Evolutionary conservation across 2,113 vertebrate species (phyloP), one percentile per base, ranked within the genome.

Genomic region (Grus americana): DNA sequence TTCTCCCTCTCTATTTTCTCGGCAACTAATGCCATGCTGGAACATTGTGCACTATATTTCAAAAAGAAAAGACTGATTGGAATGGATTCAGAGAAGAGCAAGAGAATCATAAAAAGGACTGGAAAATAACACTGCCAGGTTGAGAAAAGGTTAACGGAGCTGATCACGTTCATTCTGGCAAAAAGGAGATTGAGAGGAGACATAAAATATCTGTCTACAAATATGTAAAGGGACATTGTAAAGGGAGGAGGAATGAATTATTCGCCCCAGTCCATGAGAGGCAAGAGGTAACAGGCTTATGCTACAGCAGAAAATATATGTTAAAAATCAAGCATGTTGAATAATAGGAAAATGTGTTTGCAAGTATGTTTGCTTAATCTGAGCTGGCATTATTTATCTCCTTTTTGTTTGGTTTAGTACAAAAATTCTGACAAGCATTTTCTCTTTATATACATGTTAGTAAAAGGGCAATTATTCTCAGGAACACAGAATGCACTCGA

Each of bases 401-500:
- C 4, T 49, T 89, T 90, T 86, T 74, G 47, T 92, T 90, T 95
- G 59, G 75, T 58, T 92, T 52, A 70, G 32, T 71, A 83, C 11
- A 86, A 61, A 83, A 88, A 86, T 78, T 78, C 26, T 82, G 75
- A 93, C 72, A 93, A 75, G 40, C 47, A 44, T 84, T 92, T 96
- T 88, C 57, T 86, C 49, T 95, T 85, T 92, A 74, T 90, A 80
- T 79, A 72, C 30, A 21, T 49, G 55, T 61, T 95, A 91, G 95
- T 81, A 89, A 92, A 93, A 96, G 61, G 11, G 5, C 34, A 78
- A 91, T 92, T 97, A 94, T 75, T 94, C 71, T 86, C 34, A 59
- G 81, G 24, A 92, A 52, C 20, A 74, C 7, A 2, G 1, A 78
- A 83, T 29, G 34, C 27, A 49, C 79, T 93, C 63, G 78, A 70